These are phyloP conservation scores for Urosaurus nigricauda DNA, from an alignment of 2,797 vertebrate species.

Conservation along the genomic window DNA sequence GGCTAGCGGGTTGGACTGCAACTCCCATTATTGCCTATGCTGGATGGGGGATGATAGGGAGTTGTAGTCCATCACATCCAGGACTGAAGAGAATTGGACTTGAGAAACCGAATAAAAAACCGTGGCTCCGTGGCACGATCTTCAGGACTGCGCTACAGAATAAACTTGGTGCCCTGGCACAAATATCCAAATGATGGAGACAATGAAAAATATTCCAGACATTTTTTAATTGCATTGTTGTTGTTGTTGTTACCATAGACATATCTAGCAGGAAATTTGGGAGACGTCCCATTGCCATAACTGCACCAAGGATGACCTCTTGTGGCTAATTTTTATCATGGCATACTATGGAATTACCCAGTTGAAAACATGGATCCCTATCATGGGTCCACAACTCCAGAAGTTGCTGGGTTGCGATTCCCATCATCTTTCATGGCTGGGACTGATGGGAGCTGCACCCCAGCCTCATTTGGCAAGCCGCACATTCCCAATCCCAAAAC, in stretches of 20 bases:
- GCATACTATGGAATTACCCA: accelerated
- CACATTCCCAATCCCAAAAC: not conserved
- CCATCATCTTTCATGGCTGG: not conserved
- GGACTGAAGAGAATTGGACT: too few species aligned
- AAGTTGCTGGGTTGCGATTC: not conserved
- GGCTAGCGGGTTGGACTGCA: not conserved
- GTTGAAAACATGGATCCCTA: not conserved
- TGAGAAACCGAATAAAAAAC: not conserved
- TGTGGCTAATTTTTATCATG: not conserved
- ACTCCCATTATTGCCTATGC: not conserved
- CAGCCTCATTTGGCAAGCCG: not conserved
- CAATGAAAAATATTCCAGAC: too few species aligned
- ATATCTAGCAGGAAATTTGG: not conserved
- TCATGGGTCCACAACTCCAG: too few species aligned
- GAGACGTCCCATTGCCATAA: accelerated
- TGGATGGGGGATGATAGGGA: not conserved
- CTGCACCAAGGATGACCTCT: not conserved
- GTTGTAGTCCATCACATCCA: not conserved
- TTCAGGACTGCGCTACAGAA: not conserved
- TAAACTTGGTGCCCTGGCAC: too few species aligned
- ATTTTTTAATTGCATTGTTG: too few species aligned
- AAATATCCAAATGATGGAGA: not conserved
- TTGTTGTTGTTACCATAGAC: too few species aligned
- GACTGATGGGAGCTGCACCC: not conserved
- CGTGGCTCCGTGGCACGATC: not conserved